phyloP scores from a whole-genome alignment of 2,797 vertebrate species.

The Heteromormyrus szaboi region DNA sequence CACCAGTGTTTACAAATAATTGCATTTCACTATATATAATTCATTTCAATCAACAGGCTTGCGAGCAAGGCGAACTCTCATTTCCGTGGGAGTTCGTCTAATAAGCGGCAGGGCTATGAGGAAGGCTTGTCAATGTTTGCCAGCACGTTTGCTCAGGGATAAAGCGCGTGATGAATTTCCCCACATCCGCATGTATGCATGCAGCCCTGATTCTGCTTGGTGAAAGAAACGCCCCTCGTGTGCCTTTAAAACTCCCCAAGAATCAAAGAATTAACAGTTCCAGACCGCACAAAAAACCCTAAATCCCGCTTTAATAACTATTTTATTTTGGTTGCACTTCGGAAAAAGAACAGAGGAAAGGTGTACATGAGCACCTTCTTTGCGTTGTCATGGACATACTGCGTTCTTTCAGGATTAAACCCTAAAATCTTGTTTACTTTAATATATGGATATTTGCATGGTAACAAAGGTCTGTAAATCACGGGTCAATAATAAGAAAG shows the following conservation, averaged over 20 bases:
- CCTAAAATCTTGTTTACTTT: conserved; percentile 40
- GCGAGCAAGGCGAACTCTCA: conserved; percentile 39
- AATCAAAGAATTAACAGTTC: conserved; percentile 28
- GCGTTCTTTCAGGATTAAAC: conserved; percentile 41
- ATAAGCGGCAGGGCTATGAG: conserved; percentile 53
- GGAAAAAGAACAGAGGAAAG: neutral
- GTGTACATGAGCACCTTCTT: conserved; percentile 19
- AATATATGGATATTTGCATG: conserved; percentile 47
- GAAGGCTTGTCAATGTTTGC: conserved; percentile 61
- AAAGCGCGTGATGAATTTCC: conserved; percentile 50
- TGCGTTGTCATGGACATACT: neutral
- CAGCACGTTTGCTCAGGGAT: conserved; percentile 56
- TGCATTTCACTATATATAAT: conserved; percentile 51
- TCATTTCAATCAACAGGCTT: conserved; percentile 50
- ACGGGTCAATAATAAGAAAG: conserved; percentile 40
- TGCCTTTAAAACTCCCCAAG: conserved; percentile 31
- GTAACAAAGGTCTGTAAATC: conserved; percentile 46
- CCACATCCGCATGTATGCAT: conserved; percentile 45
- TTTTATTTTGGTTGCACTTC: neutral
- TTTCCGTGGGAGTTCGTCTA: conserved; percentile 56
- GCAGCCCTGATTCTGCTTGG: conserved; percentile 38
- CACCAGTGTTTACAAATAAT: conserved; percentile 52
- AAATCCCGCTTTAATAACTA: conserved; percentile 24
- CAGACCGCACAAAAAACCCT: conserved; percentile 25
- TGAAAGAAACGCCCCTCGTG: conserved; percentile 30